These are phyloP conservation scores for Globodera ellingtonae DNA, from an alignment of 1,140 invertebrate species.

Conservation along the genomic window DNA sequence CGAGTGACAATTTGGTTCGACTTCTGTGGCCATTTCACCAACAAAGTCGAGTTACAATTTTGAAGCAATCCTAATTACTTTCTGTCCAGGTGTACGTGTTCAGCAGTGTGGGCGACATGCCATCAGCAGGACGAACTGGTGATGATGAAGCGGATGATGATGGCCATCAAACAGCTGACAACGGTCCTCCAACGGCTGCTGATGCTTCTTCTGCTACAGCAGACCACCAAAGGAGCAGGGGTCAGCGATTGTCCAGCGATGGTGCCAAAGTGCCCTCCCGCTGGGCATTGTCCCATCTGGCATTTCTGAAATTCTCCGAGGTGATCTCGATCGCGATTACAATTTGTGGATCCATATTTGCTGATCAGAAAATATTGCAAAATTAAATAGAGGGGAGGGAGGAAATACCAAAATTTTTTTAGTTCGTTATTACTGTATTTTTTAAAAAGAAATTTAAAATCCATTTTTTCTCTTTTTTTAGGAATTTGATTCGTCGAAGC, in stretches of 20 bases:
- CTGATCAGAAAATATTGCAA: too few species aligned
- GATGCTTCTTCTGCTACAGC: background rate
- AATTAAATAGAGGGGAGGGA: too few species aligned
- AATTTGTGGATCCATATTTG: background rate
- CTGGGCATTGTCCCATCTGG: constrained; percentile 52
- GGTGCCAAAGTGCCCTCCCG: constrained; percentile 40
- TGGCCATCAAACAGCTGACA: background rate
- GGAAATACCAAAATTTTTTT: too few species aligned
- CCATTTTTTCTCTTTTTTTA: background rate
- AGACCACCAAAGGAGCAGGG: background rate
- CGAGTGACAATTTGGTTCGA: constrained; percentile 64
- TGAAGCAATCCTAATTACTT: background rate
- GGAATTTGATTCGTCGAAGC: constrained; percentile 47
- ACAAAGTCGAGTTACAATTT: constrained; percentile 40
- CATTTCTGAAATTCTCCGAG: constrained; percentile 52
- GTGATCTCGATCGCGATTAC: constrained; percentile 23
- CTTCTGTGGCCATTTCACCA: constrained; percentile 65
- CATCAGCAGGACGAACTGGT: constrained; percentile 13
- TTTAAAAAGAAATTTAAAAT: too few species aligned
- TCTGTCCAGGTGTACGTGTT: constrained; percentile 52
- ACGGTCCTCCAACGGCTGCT: background rate
- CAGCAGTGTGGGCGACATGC: constrained; percentile 54
- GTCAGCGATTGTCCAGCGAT: constrained; percentile 31
- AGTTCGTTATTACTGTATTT: too few species aligned
- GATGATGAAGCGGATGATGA: background rate